These are phyloP conservation scores for Mormyrus lacerda DNA, from an alignment of 2,113 vertebrate genomes.

Conservation along the genomic window DNA sequence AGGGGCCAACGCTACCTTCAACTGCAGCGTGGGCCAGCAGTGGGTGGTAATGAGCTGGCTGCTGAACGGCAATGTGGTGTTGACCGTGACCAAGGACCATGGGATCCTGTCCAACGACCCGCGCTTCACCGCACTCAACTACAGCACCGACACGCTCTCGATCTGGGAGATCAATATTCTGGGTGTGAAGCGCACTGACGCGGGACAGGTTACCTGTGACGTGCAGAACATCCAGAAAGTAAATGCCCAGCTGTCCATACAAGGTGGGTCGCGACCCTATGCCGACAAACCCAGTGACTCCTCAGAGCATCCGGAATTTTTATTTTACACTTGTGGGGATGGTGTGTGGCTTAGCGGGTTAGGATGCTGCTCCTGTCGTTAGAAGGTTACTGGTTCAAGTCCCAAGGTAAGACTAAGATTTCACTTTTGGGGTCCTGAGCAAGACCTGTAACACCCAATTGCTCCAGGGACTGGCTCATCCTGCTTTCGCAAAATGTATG, in stretches of 20 bases:
- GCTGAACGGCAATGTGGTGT: background rate
- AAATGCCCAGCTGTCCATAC: constrained; percentile 39
- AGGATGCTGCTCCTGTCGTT: background rate
- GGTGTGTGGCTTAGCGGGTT: background rate
- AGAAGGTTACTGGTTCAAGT: background rate
- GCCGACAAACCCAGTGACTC: background rate
- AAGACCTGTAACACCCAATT: background rate
- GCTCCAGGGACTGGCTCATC: background rate
- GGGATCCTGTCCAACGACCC: fast-evolving
- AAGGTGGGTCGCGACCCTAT: constrained; percentile 43
- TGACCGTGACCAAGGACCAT: background rate
- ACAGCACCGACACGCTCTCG: background rate
- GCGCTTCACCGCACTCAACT: constrained; percentile 32
- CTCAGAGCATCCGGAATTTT: background rate
- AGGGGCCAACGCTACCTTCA: constrained; percentile 40
- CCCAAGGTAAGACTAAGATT: background rate
- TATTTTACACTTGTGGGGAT: background rate
- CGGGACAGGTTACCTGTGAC: constrained; percentile 39
- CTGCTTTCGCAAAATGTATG: background rate
- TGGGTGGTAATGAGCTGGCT: constrained; percentile 41
- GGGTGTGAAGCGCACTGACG: constrained; percentile 5
- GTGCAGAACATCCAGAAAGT: constrained; percentile 9
- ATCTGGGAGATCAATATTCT: constrained; percentile 49
- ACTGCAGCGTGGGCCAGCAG: constrained; percentile 30
- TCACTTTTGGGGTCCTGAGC: background rate